Conservation (phyloP, 1,140 invertebrate species). For the Hycleus phaleratus region DNA sequence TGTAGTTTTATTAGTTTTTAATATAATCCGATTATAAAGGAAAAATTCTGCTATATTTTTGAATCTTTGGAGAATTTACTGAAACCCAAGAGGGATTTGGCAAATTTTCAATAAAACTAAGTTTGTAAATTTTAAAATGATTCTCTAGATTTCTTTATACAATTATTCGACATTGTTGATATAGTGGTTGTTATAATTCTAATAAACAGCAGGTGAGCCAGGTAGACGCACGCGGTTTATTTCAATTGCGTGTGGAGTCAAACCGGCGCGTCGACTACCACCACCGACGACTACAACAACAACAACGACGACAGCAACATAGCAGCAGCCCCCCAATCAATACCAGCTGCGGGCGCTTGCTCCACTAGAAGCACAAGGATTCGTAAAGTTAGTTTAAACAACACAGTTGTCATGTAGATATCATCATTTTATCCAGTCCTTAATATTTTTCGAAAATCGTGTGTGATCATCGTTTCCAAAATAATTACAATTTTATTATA, state of each 20-base stretch:
- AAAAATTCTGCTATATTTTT: no score
- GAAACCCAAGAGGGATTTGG: no score
- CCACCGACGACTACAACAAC: no score
- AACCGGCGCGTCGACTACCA: conserved; percentile 30
- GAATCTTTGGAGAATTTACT: no score
- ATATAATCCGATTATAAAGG: no score
- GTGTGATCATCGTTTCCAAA: not conserved
- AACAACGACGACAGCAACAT: no score
- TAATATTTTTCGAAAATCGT: not conserved
- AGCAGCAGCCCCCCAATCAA: conserved; percentile 29
- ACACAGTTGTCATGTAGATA: conserved; percentile 3
- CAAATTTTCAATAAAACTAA: no score
- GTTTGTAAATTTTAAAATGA: no score
- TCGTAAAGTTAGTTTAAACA: no score
- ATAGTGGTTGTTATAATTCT: not conserved
- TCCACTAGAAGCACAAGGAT: not conserved
- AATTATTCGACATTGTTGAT: not conserved
- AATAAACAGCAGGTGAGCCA: conserved; percentile 15
- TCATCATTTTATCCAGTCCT: not conserved
- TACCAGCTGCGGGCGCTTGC: conserved; percentile 32
- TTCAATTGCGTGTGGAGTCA: conserved; percentile 37
- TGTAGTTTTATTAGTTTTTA: no score
- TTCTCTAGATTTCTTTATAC: not conserved
- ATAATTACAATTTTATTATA: no score
- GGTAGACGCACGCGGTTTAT: conserved; percentile 14